phyloP scores from a whole-genome alignment of 2,888 invertebrate species.

The Aricia artaxerxes region DNA sequence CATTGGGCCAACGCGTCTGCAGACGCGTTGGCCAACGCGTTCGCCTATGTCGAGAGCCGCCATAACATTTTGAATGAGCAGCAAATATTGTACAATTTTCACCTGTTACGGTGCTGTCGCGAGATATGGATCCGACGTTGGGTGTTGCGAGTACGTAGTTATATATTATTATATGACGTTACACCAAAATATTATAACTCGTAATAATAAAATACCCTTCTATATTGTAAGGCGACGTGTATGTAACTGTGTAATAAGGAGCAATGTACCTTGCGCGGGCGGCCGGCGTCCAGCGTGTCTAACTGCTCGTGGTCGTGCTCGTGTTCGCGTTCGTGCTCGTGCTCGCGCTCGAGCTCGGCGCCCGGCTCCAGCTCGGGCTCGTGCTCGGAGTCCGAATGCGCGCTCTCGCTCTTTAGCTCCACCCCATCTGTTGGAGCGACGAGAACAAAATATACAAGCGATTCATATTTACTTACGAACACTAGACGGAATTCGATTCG shows the following conservation, averaged over 20 bases:
- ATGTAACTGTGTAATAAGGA: slow-evolving; percentile 36
- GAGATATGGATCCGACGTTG: no score
- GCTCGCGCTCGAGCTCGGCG: slow-evolving; percentile 40
- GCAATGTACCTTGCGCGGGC: slow-evolving; percentile 75
- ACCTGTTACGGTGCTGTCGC: no score
- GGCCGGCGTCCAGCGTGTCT: slow-evolving; percentile 58
- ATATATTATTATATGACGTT: neutral
- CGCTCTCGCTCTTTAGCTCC: slow-evolving; percentile 64
- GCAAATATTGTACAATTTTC: no score
- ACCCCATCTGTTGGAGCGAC: slow-evolving; percentile 55
- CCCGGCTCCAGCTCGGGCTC: slow-evolving; percentile 43
- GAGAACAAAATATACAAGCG: neutral
- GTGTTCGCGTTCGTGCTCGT: slow-evolving; percentile 51
- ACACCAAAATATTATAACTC: neutral
- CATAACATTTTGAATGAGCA: no score
- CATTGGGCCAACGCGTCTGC: no score
- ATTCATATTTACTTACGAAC: no score
- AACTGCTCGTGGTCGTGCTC: slow-evolving; percentile 59
- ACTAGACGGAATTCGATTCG: no score
- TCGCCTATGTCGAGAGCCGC: no score
- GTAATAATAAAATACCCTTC: no score
- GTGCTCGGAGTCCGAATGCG: slow-evolving; percentile 62
- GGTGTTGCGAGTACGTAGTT: no score
- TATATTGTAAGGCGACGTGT: no score
- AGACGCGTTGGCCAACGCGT: no score